A percentile compares a stretch with the other conserved stretches of the same genome.
Evolutionary conservation across 2,797 vertebrate species (phyloP).

Genomic region (Pantherophis alleghaniensis): DNA sequence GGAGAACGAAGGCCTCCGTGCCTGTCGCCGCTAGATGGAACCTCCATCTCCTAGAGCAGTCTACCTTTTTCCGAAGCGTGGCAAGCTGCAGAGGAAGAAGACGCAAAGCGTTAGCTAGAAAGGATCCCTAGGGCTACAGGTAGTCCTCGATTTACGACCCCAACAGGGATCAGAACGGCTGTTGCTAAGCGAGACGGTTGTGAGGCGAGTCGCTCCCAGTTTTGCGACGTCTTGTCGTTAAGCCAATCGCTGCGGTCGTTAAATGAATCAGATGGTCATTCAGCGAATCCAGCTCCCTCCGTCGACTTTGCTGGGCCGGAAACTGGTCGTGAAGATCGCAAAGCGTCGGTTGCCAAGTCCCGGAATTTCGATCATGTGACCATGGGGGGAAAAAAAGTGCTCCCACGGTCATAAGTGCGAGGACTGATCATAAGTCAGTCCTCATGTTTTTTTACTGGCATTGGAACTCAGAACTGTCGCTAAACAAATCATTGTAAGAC

Average conservation of each 20-base stretch:
- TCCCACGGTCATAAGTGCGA: neutral
- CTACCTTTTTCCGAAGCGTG: neutral
- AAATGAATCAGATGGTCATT: neutral
- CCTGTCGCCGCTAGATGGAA: neutral
- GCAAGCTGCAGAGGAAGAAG: neutral
- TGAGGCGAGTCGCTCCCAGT: neutral
- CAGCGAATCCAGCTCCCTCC: too few species aligned
- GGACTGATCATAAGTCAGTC: neutral
- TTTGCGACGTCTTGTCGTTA: neutral
- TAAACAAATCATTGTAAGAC: neutral
- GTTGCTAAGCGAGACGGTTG: too few species aligned
- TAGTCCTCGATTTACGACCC: neutral
- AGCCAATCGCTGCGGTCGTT: neutral
- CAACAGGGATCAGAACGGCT: neutral
- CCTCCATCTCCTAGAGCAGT: neutral
- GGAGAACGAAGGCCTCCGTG: neutral
- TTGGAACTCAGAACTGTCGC: neutral
- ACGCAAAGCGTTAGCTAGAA: neutral
- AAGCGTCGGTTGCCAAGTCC: neutral
- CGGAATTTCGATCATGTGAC: neutral
- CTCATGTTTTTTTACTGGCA: too few species aligned
- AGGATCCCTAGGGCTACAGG: neutral
- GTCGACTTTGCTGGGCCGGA: too few species aligned
- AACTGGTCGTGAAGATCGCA: too few species aligned
- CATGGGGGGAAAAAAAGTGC: neutral